Evolutionary conservation across 1,140 invertebrate genomes (phyloP).

Genomic region (Drosophila guanche): DNA sequence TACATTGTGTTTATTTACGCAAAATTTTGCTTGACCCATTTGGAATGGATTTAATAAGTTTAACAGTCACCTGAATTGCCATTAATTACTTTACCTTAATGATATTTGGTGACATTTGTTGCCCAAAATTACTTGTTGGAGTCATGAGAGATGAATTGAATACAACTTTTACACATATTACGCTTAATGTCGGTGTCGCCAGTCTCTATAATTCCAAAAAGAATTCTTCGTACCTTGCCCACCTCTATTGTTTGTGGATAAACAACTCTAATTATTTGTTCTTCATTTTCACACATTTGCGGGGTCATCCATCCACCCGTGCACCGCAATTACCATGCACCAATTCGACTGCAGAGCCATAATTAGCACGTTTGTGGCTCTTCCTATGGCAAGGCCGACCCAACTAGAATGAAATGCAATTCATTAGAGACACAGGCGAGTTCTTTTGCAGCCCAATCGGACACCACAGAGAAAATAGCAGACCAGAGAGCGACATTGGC

Average conservation of each 20-base stretch:
- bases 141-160: background rate
- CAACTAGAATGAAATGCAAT: slow-evolving; percentile 22
- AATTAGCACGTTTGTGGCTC: slow-evolving; percentile 14
- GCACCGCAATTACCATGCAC: background rate
- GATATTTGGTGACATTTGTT: too few species aligned
- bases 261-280: too few species aligned
- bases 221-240: too few species aligned
- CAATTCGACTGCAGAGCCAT: slow-evolving; percentile 12
- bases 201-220: too few species aligned
- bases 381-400: background rate
- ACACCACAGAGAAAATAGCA: slow-evolving; percentile 8
- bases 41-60: too few species aligned
- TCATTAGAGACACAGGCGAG: background rate
- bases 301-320: too few species aligned
- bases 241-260: too few species aligned
- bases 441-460: slow-evolving; percentile 8
- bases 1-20: background rate
- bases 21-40: too few species aligned
- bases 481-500: slow-evolving; percentile 9
- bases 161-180: background rate
- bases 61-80: too few species aligned
- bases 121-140: too few species aligned
- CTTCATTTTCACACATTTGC: too few species aligned
- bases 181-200: background rate
- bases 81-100: too few species aligned